Percentiles rank a stretch among this genome's conserved stretches.
phyloP scores from a whole-genome alignment of 2,113 vertebrate genomes.

The Nematolebias whitei region DNA sequence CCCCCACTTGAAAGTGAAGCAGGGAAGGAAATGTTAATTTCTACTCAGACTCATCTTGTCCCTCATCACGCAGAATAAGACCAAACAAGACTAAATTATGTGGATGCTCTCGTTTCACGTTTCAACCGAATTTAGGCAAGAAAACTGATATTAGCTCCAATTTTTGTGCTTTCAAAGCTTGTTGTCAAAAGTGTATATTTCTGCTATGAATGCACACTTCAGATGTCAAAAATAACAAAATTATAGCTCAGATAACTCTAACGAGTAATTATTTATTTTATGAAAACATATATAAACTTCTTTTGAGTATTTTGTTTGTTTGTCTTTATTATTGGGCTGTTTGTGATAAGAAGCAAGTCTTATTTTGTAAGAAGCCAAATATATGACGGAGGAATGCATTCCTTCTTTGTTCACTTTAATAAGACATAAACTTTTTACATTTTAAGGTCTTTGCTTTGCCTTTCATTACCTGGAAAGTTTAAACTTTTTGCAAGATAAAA shows the following conservation, averaged over 20 bases:
- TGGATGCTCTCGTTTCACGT: conserved; percentile 1
- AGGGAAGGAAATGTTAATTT: conserved; percentile 27
- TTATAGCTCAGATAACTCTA: not conserved
- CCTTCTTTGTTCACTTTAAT: too few species aligned
- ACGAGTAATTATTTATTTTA: too few species aligned
- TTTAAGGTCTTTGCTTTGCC: not conserved
- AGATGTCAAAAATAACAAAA: not conserved
- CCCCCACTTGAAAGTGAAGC: conserved; percentile 43
- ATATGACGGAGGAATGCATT: too few species aligned
- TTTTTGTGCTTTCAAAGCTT: not conserved
- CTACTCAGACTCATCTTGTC: conserved; percentile 14
- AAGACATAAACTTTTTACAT: too few species aligned
- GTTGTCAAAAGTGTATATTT: not conserved
- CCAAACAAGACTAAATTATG: conserved; percentile 13
- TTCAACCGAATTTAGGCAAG: not conserved
- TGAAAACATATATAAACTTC: too few species aligned
- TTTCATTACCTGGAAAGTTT: not conserved
- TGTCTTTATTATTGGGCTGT: too few species aligned
- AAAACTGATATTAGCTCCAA: not conserved
- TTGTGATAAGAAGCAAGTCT: too few species aligned
- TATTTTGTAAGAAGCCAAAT: too few species aligned
- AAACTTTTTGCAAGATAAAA: not conserved
- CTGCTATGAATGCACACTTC: not conserved
- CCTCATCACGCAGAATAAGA: not conserved
- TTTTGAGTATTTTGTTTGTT: too few species aligned